Conservation (phyloP, 2,797 vertebrate genomes). For the Squalus acanthias region DNA sequence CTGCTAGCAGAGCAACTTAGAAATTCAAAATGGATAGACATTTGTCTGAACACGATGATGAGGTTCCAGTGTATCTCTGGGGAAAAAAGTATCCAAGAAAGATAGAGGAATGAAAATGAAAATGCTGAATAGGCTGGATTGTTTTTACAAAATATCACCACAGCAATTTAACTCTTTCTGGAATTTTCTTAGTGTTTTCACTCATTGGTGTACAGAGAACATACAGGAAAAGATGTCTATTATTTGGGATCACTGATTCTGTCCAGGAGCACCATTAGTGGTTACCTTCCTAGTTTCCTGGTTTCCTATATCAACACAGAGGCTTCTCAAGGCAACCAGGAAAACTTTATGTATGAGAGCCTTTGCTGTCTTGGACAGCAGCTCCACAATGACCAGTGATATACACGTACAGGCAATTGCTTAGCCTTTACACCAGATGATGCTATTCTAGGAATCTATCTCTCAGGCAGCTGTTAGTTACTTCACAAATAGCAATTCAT, state of each 20-base stretch:
- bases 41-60: too few species aligned
- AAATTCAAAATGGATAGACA: neutral
- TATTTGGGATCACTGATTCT: neutral
- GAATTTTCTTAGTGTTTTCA: neutral
- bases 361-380: neutral
- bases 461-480: neutral
- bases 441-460: neutral
- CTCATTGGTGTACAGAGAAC: neutral
- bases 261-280: too few species aligned
- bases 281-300: neutral
- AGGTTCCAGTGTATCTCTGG: neutral
- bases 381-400: neutral
- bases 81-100: neutral
- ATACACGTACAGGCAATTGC: neutral
- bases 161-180: neutral
- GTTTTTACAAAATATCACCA: neutral
- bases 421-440: neutral
- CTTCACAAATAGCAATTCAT: neutral
- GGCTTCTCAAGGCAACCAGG: neutral
- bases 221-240: neutral
- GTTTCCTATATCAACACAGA: neutral
- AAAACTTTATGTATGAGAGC: neutral
- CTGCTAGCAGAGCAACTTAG: neutral
- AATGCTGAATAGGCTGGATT: neutral
- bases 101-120: neutral